Evolutionary conservation across 1,140 invertebrate species (phyloP).

Genomic region (Condylostylus longicornis): DNA sequence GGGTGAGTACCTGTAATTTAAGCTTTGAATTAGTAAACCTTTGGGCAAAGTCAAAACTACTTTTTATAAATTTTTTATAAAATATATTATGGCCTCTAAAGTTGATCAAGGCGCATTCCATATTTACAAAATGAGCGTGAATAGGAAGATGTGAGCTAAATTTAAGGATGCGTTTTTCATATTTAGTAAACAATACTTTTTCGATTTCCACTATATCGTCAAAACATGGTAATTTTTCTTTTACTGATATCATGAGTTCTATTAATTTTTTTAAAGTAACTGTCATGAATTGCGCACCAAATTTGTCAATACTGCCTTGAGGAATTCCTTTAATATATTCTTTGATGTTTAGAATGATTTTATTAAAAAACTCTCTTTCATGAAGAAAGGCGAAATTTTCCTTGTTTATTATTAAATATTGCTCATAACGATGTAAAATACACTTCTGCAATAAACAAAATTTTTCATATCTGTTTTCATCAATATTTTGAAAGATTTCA

Average conservation of each 20-base stretch:
- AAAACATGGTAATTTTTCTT: conserved; percentile 7
- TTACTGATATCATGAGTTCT: conserved; percentile 12
- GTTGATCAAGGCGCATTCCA: conserved; percentile 8
- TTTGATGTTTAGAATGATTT: conserved; percentile 13
- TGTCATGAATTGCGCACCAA: conserved; percentile 8
- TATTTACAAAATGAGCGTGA: conserved; percentile 10
- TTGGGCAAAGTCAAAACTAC: not conserved
- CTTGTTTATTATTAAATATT: conserved; percentile 7
- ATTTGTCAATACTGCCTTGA: conserved; percentile 3
- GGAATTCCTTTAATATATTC: conserved; percentile 15
- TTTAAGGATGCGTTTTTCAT: not conserved
- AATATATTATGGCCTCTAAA: conserved; percentile 2
- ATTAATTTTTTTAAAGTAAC: conserved; percentile 10
- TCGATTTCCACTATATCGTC: conserved; percentile 16
- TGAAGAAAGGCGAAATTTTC: not conserved
- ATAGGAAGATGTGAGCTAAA: conserved; percentile 6
- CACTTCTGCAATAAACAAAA: conserved; percentile 10
- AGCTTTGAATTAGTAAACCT: not conserved
- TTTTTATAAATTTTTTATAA: not conserved
- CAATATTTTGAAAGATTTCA: conserved; percentile 20
- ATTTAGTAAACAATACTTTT: conserved; percentile 5
- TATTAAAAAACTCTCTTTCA: conserved; percentile 14
- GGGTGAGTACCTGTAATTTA: conserved; percentile 3
- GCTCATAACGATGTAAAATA: conserved; percentile 16
- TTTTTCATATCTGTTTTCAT: conserved; percentile 13